Percentiles rank a stretch among this genome's conserved stretches.
Evolutionary conservation across 1,140 invertebrate genomes (phyloP).

Genomic region (Tetramorium parvispinum): DNA sequence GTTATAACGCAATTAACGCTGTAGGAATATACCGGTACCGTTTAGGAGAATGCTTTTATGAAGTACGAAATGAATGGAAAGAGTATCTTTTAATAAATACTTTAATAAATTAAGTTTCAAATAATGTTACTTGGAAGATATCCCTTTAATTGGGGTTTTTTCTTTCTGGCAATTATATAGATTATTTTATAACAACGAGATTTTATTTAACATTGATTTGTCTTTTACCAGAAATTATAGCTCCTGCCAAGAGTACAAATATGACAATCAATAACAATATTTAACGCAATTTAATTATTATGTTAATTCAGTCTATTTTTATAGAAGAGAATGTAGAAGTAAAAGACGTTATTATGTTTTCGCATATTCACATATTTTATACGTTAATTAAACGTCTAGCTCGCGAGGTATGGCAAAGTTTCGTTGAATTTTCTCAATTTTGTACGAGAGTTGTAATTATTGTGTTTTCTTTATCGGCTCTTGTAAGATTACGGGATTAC

Average conservation of each 20-base stretch:
- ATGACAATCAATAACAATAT: neutral
- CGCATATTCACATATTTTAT: neutral
- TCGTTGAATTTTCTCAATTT: neutral
- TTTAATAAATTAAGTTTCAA: neutral
- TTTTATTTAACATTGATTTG: constrained; percentile 11
- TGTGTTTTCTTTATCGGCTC: neutral
- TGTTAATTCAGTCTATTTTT: constrained; percentile 24
- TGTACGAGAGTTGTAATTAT: neutral
- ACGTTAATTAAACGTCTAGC: constrained; percentile 3
- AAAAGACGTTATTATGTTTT: neutral
- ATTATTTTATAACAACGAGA: neutral
- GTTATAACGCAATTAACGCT: neutral
- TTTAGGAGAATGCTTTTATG: neutral
- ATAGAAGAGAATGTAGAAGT: neutral
- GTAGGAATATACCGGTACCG: neutral
- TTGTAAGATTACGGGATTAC: neutral
- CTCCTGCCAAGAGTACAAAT: neutral
- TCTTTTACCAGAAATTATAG: neutral
- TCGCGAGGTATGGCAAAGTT: neutral
- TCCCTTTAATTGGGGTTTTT: neutral
- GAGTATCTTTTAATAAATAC: neutral
- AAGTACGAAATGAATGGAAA: neutral
- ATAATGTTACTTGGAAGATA: neutral
- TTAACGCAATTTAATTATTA: constrained; percentile 36
- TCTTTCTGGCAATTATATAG: neutral